Percentiles rank a stretch among this genome's conserved stretches.
Evolutionary conservation across 1,140 invertebrate species (phyloP).

Genomic region (Hylaeus volcanicus): DNA sequence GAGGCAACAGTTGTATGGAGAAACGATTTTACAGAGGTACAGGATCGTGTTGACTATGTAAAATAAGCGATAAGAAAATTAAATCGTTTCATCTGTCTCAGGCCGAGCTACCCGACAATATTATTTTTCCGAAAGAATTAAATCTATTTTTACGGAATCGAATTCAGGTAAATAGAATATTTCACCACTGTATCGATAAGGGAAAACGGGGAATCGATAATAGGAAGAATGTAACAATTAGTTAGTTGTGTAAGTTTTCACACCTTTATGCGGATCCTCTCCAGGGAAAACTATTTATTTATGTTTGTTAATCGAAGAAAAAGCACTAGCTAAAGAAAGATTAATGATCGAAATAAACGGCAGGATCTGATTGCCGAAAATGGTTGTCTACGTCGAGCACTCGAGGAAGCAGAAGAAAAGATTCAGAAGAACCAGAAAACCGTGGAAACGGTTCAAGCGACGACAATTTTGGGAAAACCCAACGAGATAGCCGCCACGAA

Average conservation of each 20-base stretch:
- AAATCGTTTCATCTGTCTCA: conserved; percentile 4
- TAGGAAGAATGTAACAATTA: no score
- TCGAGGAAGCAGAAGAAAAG: conserved; percentile 61
- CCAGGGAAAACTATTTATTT: no score
- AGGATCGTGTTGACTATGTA: neutral
- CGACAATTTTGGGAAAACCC: conserved; percentile 36
- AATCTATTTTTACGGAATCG: conserved; percentile 71
- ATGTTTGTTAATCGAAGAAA: no score
- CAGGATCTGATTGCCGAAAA: conserved; percentile 76
- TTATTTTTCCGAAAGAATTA: conserved; percentile 71
- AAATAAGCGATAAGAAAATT: conserved; percentile 4
- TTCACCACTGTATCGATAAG: no score
- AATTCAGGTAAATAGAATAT: conserved; percentile 65
- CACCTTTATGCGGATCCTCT: no score
- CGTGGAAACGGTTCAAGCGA: neutral
- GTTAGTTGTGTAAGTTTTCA: no score
- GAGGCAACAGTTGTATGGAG: conserved; percentile 35
- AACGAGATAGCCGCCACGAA: conserved; percentile 70
- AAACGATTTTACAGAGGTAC: conserved; percentile 35
- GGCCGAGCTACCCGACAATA: conserved; percentile 54
- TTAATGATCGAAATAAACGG: conserved; percentile 18
- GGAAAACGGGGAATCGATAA: no score
- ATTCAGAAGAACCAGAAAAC: conserved; percentile 13
- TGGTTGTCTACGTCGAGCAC: conserved; percentile 62
- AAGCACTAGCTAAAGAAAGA: neutral